Percentiles rank a stretch among this genome's conserved stretches.
These are phyloP conservation scores for Rhyzopertha dominica DNA, from an alignment of 1,140 invertebrate species.

Conservation along the genomic window DNA sequence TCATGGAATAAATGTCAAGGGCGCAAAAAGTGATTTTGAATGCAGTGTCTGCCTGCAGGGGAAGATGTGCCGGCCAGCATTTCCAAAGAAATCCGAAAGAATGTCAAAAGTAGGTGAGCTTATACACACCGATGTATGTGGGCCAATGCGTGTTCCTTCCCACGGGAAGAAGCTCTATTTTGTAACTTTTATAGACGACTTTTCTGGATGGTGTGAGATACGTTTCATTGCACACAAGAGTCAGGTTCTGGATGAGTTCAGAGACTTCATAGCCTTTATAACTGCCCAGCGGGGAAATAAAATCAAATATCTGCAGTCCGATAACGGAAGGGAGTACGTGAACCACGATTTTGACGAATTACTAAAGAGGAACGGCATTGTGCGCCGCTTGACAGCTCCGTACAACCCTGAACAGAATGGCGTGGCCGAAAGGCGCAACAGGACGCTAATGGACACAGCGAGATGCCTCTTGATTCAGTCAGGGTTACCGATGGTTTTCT, in stretches of 20 bases:
- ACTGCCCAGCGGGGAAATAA: too few species aligned
- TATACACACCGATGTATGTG: conserved; percentile 45
- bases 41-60: conserved; percentile 33
- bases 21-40: conserved; percentile 1
- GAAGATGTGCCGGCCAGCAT: conserved; percentile 28
- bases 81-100: conserved; percentile 22
- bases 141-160: conserved; percentile 43
- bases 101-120: conserved; percentile 22
- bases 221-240: conserved; percentile 44
- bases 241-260: conserved; percentile 34
- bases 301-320: conserved; percentile 29
- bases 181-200: conserved; percentile 48
- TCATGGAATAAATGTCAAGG: conserved; percentile 13
- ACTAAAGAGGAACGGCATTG: conserved; percentile 19
- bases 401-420: conserved; percentile 47
- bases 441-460: conserved; percentile 1
- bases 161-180: conserved; percentile 42
- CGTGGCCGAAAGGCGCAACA: conserved; percentile 1
- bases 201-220: conserved; percentile 41
- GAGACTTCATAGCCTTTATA: conserved; percentile 1
- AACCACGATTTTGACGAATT: conserved; percentile 35
- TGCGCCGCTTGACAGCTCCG: conserved; percentile 23
- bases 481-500: background rate
- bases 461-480: conserved; percentile 13
- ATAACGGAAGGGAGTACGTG: conserved; percentile 37